Evolutionary conservation across 2,113 vertebrate genomes (phyloP).

Genomic region (Butorides virescens): DNA sequence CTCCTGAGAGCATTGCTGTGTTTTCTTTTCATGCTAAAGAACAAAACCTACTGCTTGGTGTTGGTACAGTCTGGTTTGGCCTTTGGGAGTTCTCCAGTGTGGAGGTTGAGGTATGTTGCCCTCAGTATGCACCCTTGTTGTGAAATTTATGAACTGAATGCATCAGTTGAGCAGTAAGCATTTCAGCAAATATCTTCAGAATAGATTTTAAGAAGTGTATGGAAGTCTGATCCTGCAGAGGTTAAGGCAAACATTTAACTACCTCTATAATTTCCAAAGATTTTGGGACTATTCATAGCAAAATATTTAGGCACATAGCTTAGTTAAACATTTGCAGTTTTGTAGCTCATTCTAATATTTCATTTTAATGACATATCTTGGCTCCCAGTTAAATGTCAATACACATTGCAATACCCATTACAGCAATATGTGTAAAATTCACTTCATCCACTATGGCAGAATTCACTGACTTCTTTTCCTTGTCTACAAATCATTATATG

Average conservation of each 20-base stretch:
- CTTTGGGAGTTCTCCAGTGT: not conserved
- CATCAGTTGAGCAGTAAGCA: not conserved
- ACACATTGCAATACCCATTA: not conserved
- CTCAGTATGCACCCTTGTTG: not conserved
- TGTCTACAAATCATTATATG: not conserved
- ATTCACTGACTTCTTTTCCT: not conserved
- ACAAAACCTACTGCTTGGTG: not conserved
- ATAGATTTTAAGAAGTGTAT: not conserved
- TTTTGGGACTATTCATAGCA: not conserved
- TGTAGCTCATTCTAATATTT: not conserved
- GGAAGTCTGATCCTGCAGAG: not conserved
- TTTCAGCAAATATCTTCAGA: not conserved
- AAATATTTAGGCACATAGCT: not conserved
- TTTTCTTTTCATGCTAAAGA: not conserved
- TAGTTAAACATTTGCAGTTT: not conserved
- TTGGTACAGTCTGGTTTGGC: not conserved
- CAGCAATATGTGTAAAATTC: not conserved
- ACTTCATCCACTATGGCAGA: not conserved
- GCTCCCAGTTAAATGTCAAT: not conserved
- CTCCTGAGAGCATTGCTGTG: not conserved
- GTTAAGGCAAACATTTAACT: not conserved
- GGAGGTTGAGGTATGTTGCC: not conserved
- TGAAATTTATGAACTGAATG: not conserved
- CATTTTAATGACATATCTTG: not conserved
- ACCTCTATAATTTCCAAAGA: not conserved